These are phyloP conservation scores for Vulpes lagopus DNA, from an alignment of 2,113 vertebrate species.

Conservation along the genomic window DNA sequence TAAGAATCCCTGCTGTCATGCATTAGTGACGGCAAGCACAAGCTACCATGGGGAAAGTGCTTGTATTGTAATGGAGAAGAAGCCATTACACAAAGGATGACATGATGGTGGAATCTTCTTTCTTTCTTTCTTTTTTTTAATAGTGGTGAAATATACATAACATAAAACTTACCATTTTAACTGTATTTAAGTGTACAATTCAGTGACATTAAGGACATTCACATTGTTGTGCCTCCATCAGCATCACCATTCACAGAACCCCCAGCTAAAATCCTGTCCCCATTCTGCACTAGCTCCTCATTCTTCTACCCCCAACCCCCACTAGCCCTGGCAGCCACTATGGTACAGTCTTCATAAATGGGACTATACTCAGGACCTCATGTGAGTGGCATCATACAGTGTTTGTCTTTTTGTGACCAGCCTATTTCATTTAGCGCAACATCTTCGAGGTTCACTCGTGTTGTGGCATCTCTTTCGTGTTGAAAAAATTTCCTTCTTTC, in stretches of 20 bases:
- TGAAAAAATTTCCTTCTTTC: neutral
- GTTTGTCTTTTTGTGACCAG: neutral
- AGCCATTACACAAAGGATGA: neutral
- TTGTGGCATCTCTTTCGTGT: no score
- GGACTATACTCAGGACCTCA: neutral
- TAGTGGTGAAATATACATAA: neutral
- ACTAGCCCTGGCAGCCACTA: neutral
- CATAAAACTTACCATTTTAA: neutral
- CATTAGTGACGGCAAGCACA: no score
- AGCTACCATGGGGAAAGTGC: neutral
- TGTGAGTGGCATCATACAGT: neutral
- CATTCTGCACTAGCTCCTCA: neutral
- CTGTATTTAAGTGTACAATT: accelerated
- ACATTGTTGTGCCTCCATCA: accelerated
- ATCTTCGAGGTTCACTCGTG: neutral
- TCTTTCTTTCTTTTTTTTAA: neutral
- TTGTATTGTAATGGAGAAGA: neutral
- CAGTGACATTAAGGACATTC: neutral
- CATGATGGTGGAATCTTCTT: neutral
- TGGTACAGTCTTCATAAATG: neutral
- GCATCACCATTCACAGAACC: neutral
- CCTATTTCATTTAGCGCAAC: neutral
- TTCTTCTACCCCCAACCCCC: no score
- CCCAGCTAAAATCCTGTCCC: neutral
- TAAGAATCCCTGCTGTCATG: neutral